A percentile compares a stretch with the other conserved stretches of the same genome.
These are phyloP conservation scores for Macrophya alboannulata DNA, from an alignment of 2,888 invertebrate genomes.

Conservation along the genomic window DNA sequence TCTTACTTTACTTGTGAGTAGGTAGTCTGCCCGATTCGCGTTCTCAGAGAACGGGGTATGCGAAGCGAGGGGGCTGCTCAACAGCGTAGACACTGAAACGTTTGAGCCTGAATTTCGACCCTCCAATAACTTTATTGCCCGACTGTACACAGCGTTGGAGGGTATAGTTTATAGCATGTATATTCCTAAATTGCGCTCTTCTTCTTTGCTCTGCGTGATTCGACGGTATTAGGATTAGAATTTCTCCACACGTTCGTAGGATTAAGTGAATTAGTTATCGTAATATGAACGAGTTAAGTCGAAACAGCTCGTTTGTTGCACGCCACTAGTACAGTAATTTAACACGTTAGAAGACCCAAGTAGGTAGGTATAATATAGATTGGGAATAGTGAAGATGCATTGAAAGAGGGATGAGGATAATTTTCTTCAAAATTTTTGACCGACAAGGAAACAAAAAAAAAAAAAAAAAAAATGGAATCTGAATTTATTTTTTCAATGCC, in stretches of 20 bases:
- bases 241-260: conserved; percentile 30
- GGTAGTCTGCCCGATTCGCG: too few species aligned
- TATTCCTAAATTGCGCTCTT: not conserved
- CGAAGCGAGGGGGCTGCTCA: too few species aligned
- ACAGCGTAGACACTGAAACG: too few species aligned
- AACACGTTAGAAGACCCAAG: not conserved
- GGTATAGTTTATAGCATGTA: not conserved
- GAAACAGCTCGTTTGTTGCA: conserved; percentile 6
- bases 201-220: conserved; percentile 33
- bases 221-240: conserved; percentile 15
- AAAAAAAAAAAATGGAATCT: not conserved
- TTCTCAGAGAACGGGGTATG: too few species aligned
- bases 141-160: too few species aligned
- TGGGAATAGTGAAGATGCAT: not conserved
- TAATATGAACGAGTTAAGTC: conserved; percentile 31
- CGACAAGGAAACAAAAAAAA: not conserved
- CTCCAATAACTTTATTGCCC: too few species aligned
- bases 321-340: not conserved
- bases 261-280: conserved; percentile 53
- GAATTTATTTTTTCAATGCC: not conserved
- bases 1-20: too few species aligned
- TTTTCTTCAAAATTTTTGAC: not conserved
- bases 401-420: not conserved
- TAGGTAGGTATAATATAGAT: not conserved
- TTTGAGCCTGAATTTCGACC: too few species aligned